Evolutionary conservation across 2,113 vertebrate species (phyloP).

Genomic region (Poeciliopsis turrubarensis): DNA sequence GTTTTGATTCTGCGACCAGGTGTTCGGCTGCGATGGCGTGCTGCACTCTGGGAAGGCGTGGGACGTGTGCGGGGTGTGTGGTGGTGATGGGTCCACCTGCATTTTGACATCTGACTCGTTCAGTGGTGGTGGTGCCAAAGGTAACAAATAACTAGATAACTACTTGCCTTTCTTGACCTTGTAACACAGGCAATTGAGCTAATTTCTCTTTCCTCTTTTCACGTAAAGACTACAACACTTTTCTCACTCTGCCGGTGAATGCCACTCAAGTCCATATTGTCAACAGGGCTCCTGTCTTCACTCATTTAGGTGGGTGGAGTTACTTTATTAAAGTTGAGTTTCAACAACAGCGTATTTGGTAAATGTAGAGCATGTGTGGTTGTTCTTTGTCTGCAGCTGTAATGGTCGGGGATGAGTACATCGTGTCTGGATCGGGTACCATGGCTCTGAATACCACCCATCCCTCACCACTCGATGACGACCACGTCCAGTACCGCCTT

Average conservation of each 20-base stretch:
- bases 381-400: slow-evolving; percentile 78
- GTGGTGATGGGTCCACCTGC: slow-evolving; percentile 88
- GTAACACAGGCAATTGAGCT: neutral
- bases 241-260: slow-evolving; percentile 85
- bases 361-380: neutral
- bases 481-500: slow-evolving; percentile 81
- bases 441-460: slow-evolving; percentile 82
- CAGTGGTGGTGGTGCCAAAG: slow-evolving; percentile 82
- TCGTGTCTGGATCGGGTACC: slow-evolving; percentile 83
- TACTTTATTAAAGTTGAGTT: neutral
- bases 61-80: slow-evolving; percentile 89
- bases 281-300: slow-evolving; percentile 90
- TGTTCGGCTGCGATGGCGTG: slow-evolving; percentile 90
- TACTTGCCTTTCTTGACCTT: neutral
- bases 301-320: slow-evolving; percentile 88
- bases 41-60: slow-evolving; percentile 82
- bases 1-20: slow-evolving; percentile 71
- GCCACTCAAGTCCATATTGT: slow-evolving; percentile 80
- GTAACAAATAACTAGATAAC: slow-evolving; percentile 64
- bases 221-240: slow-evolving; percentile 86
- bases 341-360: neutral
- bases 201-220: neutral
- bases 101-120: slow-evolving; percentile 79
- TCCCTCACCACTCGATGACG: slow-evolving; percentile 88
- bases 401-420: slow-evolving; percentile 77